Percentiles rank a stretch among this genome's conserved stretches.
phyloP scores from a whole-genome alignment of 2,888 invertebrate genomes.

The Lasioglossum marginatum region DNA sequence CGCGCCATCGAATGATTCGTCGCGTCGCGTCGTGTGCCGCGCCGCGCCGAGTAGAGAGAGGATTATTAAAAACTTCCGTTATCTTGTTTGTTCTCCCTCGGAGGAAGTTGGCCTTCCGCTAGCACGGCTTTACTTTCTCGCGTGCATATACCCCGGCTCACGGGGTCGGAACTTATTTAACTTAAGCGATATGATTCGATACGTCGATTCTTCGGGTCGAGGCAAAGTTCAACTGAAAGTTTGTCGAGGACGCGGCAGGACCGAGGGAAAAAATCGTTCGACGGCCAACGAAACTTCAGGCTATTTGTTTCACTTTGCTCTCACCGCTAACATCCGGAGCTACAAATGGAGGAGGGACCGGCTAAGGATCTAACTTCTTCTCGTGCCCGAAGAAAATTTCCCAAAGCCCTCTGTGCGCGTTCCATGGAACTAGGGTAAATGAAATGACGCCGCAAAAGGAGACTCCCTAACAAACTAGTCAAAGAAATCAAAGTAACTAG shows the following conservation, averaged over 20 bases:
- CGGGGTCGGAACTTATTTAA: constrained; percentile 71
- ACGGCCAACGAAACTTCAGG: constrained; percentile 57
- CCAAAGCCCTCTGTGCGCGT: not conserved
- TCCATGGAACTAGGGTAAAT: constrained; percentile 39
- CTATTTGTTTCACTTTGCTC: constrained; percentile 74
- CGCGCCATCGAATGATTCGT: too few relatives aligned
- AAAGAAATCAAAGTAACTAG: too few relatives aligned
- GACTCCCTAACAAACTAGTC: too few relatives aligned
- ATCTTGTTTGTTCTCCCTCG: constrained; percentile 37
- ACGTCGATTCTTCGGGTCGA: constrained; percentile 67
- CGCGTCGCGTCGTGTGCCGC: too few relatives aligned
- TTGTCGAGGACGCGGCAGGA: constrained; percentile 55
- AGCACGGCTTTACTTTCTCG: constrained; percentile 2
- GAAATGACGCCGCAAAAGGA: not conserved
- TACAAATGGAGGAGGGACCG: constrained; percentile 54
- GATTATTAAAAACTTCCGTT: constrained; percentile 56
- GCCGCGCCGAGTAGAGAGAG: not conserved
- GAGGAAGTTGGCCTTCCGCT: constrained; percentile 21
- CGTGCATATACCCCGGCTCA: constrained; percentile 57
- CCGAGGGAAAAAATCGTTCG: constrained; percentile 62
- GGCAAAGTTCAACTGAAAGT: constrained; percentile 71
- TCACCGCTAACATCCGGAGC: constrained; percentile 51
- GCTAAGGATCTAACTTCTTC: constrained; percentile 54
- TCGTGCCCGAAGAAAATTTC: constrained; percentile 10
- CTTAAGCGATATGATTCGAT: constrained; percentile 73